Conservation (phyloP, 2,113 vertebrate genomes). For the Rynchops niger region DNA sequence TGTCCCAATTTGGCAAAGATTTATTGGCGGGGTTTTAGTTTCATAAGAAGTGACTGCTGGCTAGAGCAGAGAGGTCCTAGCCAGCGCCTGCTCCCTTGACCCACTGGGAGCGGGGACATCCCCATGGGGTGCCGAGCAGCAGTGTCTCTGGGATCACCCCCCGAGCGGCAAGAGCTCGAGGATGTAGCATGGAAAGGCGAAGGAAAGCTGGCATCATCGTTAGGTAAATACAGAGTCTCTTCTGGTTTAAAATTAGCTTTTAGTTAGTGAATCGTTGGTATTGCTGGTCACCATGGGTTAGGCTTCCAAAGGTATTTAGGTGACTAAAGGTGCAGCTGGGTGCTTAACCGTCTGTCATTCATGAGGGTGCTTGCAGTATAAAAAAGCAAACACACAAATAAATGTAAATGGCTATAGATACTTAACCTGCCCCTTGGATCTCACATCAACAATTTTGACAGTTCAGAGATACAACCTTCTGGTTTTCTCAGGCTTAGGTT, state of each 20-base stretch:
- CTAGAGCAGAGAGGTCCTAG: neutral
- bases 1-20: neutral
- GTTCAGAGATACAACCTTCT: neutral
- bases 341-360: neutral
- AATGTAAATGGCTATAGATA: neutral
- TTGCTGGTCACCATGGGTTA: neutral
- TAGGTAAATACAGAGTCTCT: neutral
- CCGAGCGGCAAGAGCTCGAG: neutral
- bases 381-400: neutral
- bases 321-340: neutral
- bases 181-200: neutral
- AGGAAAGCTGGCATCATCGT: neutral
- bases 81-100: neutral
- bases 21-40: neutral
- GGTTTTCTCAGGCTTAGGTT: neutral
- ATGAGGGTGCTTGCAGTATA: neutral
- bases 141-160: neutral
- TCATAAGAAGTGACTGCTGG: neutral
- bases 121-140: rapidly evolving
- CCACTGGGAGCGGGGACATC: rapidly evolving
- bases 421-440: neutral
- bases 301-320: neutral
- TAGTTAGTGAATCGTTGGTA: neutral
- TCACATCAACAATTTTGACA: neutral
- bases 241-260: neutral